Conservation (phyloP, 2,888 invertebrate genomes). For the Meteorus cinctellus region DNA sequence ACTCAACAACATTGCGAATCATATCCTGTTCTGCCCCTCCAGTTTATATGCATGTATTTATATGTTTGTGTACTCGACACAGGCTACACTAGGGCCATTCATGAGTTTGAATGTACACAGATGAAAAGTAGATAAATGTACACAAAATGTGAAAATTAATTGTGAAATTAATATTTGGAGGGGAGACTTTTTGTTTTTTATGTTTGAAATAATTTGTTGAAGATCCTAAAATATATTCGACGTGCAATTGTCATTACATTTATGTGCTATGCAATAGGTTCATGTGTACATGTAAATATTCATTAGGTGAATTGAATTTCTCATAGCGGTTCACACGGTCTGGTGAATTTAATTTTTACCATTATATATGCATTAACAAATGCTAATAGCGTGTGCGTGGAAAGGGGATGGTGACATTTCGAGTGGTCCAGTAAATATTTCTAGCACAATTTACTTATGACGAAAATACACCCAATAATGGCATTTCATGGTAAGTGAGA, state of each 20-base stretch:
- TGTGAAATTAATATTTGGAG: not conserved
- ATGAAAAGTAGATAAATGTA: not conserved
- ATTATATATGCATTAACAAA: not conserved
- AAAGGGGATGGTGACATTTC: not conserved
- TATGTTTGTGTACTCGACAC: too few relatives aligned
- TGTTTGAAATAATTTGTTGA: not conserved
- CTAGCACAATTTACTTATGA: not conserved
- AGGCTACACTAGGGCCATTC: too few relatives aligned
- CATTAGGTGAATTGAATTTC: not conserved
- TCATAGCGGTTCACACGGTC: not conserved
- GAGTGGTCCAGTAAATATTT: not conserved
- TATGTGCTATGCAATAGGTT: not conserved
- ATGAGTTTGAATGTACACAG: too few relatives aligned
- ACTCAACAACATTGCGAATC: too few relatives aligned
- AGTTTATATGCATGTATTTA: too few relatives aligned
- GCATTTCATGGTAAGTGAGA: not conserved
- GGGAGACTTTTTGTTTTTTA: not conserved
- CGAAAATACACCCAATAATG: constrained; percentile 21
- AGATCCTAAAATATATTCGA: not conserved
- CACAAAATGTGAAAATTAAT: not conserved
- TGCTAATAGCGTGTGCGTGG: not conserved
- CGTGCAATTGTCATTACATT: not conserved
- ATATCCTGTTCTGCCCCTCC: too few relatives aligned
- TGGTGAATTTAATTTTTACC: not conserved
- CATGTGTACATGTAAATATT: not conserved